These are phyloP conservation scores for Psix sp. DNA, from an alignment of 1,140 invertebrate genomes.

Conservation along the genomic window DNA sequence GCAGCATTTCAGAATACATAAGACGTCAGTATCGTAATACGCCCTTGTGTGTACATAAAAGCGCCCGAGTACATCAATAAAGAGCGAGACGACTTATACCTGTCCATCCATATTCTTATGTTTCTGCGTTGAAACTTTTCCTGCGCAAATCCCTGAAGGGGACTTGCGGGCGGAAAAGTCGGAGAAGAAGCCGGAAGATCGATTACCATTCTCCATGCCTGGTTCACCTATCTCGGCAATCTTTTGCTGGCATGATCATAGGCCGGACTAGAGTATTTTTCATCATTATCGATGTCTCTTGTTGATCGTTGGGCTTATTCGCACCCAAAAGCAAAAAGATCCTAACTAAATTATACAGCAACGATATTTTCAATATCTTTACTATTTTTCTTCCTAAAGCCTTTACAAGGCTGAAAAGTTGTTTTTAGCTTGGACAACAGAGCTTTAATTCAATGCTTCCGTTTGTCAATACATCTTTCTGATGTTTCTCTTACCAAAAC, in stretches of 20 bases:
- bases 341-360: too few species aligned
- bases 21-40: conserved; percentile 42
- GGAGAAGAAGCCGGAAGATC: conserved; percentile 54
- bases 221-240: conserved; percentile 19
- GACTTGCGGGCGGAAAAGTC: conserved; percentile 25
- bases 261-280: conserved; percentile 33
- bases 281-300: conserved; percentile 38
- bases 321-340: too few species aligned
- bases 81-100: conserved; percentile 50
- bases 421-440: too few species aligned
- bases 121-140: conserved; percentile 50
- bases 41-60: conserved; percentile 52
- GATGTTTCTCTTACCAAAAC: too few species aligned
- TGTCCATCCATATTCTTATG: conserved; percentile 51
- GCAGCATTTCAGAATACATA: too few species aligned
- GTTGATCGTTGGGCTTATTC: too few species aligned
- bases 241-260: conserved; percentile 49
- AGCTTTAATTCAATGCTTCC: too few species aligned
- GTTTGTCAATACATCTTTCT: too few species aligned
- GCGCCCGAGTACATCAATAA: conserved; percentile 46
- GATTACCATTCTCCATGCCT: conserved; percentile 46
- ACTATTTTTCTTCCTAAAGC: too few species aligned
- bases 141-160: conserved; percentile 57
- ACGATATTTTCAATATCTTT: too few species aligned
- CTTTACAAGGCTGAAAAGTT: too few species aligned